These are phyloP conservation scores for Lycodopsis pacificus DNA, from an alignment of 2,797 vertebrate species.

Conservation along the genomic window DNA sequence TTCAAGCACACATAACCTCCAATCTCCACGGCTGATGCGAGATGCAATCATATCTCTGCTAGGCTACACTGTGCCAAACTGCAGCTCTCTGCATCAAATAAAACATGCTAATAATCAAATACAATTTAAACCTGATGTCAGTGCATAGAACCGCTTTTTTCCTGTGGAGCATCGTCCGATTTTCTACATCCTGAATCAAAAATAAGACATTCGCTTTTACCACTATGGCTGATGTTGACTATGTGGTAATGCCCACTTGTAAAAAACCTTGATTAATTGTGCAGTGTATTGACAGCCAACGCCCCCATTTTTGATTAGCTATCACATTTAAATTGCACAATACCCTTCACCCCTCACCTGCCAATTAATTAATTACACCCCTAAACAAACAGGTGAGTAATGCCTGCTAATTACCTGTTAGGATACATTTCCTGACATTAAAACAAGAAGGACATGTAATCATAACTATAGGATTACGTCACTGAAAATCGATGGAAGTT, in stretches of 20 bases:
- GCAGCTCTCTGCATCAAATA: neutral
- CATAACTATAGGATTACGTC: neutral
- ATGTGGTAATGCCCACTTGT: neutral
- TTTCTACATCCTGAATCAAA: neutral
- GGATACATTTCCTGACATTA: neutral
- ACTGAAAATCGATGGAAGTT: neutral
- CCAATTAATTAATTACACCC: conserved; percentile 5
- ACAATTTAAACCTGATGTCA: conserved; percentile 1
- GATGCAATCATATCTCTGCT: too few relatives aligned
- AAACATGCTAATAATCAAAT: neutral
- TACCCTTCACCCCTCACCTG: neutral
- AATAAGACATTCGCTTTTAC: neutral
- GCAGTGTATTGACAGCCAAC: neutral
- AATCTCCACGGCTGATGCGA: too few relatives aligned
- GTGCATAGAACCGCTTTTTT: neutral
- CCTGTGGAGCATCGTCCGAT: neutral
- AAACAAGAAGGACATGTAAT: neutral
- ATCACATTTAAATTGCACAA: neutral
- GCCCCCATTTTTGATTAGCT: neutral
- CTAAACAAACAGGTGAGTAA: neutral
- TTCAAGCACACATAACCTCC: neutral
- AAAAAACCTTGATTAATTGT: neutral
- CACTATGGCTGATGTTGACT: neutral
- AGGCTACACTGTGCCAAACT: too few relatives aligned
- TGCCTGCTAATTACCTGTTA: neutral